Conservation (phyloP, 2,888 invertebrate genomes). For the Scrobipalpa costella region DNA sequence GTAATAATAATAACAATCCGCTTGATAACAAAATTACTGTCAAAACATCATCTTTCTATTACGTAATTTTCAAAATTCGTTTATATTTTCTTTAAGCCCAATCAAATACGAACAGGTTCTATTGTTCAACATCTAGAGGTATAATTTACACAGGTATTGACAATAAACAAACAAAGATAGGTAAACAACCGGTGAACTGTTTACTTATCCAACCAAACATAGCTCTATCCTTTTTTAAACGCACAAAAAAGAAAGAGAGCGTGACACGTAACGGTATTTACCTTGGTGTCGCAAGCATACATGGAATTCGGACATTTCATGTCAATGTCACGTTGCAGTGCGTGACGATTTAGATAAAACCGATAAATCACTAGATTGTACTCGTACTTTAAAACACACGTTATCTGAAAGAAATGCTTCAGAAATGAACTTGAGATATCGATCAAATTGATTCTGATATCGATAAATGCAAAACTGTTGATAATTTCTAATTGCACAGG, state of each 20-base stretch:
- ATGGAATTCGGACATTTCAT: slow-evolving; percentile 19
- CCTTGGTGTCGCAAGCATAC: slow-evolving; percentile 10
- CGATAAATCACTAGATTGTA: slow-evolving; percentile 7
- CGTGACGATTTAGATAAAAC: slow-evolving; percentile 38
- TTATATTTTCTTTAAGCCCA: not conserved
- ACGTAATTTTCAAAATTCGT: not conserved
- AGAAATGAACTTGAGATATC: not conserved
- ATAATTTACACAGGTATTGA: not conserved
- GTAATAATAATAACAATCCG: no score
- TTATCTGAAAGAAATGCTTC: no score
- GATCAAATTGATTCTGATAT: not conserved
- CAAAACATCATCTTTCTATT: no score
- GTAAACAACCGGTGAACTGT: slow-evolving; percentile 6
- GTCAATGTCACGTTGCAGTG: slow-evolving; percentile 47
- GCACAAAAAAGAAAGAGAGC: slow-evolving; percentile 2
- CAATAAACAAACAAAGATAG: not conserved
- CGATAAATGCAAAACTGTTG: not conserved
- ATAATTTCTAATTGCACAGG: no score
- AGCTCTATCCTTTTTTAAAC: not conserved
- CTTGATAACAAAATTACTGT: no score
- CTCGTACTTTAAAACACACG: no score
- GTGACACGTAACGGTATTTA: slow-evolving; percentile 15
- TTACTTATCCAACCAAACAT: slow-evolving; percentile 14
- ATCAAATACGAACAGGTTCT: not conserved
- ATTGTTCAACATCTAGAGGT: not conserved